A percentile compares a stretch with the other conserved stretches of the same genome.
Conservation (phyloP, 1,140 invertebrate genomes). For the Anastrepha obliqua region DNA sequence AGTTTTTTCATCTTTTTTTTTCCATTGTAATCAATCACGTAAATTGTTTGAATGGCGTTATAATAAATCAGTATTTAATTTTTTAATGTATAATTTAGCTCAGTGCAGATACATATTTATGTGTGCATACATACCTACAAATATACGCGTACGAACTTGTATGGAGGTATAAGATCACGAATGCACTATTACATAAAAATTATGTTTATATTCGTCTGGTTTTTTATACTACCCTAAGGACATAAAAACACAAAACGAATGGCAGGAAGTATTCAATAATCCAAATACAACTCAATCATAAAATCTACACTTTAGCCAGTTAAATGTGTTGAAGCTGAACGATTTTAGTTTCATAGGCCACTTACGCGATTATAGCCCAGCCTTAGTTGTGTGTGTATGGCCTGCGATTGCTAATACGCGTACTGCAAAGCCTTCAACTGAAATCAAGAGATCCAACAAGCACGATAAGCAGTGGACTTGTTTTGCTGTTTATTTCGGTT, state of each 20-base stretch:
- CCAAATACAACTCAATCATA: conserved; percentile 46
- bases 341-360: conserved; percentile 30
- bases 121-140: too few relatives aligned
- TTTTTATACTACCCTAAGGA: background rate
- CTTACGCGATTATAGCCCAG: conserved; percentile 36
- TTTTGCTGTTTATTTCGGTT: background rate
- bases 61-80: too few relatives aligned
- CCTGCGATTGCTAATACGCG: background rate
- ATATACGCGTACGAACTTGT: background rate
- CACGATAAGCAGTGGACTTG: background rate
- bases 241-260: background rate
- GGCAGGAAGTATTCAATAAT: conserved; percentile 37
- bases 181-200: background rate
- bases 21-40: too few relatives aligned
- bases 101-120: too few relatives aligned
- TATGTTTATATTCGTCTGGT: background rate
- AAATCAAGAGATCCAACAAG: background rate
- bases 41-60: too few relatives aligned
- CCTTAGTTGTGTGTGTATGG: background rate
- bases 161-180: background rate
- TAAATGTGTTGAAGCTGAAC: conserved; percentile 33
- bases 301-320: conserved; percentile 26
- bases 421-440: background rate
- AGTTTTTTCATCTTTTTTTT: too few relatives aligned
- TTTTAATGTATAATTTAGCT: too few relatives aligned